Evolutionary conservation across 2,888 invertebrate genomes (phyloP).

Genomic region (Cremastobaeus sp.): DNA sequence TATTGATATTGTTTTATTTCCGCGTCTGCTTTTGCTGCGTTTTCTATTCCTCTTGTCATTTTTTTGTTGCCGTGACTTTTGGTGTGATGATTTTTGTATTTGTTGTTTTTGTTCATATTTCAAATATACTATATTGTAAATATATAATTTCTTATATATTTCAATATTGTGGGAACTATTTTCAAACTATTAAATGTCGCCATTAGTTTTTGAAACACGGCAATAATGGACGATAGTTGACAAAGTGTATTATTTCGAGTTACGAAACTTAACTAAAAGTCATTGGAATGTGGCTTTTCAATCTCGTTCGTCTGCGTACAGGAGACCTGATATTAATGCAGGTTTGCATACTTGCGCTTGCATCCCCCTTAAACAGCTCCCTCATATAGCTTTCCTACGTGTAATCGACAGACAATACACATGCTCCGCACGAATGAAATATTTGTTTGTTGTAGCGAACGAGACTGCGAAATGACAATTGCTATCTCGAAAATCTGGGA

Average conservation of each 20-base stretch:
- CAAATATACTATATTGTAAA: too few relatives aligned
- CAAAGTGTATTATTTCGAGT: neutral
- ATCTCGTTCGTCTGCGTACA: conserved; percentile 48
- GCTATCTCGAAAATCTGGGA: conserved; percentile 4
- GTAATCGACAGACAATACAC: conserved; percentile 18
- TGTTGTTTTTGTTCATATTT: too few relatives aligned
- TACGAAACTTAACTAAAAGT: conserved; percentile 21
- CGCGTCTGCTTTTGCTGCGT: too few relatives aligned
- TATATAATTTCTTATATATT: too few relatives aligned
- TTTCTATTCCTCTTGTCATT: too few relatives aligned
- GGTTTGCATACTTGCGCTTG: conserved; percentile 48
- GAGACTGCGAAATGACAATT: conserved; percentile 15
- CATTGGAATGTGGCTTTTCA: conserved; percentile 57
- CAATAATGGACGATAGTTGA: too few relatives aligned
- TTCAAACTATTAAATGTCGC: too few relatives aligned
- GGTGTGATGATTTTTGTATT: too few relatives aligned
- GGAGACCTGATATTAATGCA: conserved; percentile 56
- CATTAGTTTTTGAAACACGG: too few relatives aligned
- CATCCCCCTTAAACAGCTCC: conserved; percentile 4
- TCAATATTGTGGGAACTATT: too few relatives aligned
- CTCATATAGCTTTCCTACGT: conserved; percentile 9
- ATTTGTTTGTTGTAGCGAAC: conserved; percentile 13
- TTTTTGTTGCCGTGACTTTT: too few relatives aligned
- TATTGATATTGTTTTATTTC: too few relatives aligned
- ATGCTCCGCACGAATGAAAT: conserved; percentile 2